phyloP scores from a whole-genome alignment of 2,888 invertebrate species.

The Drosophila tripunctata region DNA sequence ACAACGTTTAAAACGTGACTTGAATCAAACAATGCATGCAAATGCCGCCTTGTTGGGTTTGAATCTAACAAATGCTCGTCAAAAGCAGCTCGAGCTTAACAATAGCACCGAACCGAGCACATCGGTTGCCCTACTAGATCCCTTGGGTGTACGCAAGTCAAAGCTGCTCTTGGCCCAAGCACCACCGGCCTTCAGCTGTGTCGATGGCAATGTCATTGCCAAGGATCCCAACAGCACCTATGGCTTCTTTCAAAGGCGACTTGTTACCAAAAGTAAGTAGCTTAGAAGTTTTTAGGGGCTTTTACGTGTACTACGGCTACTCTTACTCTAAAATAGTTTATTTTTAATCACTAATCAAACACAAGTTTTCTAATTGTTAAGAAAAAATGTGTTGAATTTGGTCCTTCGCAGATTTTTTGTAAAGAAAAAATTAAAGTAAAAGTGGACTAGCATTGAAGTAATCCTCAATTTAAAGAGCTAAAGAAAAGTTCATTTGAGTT shows the following conservation, averaged over 20 bases:
- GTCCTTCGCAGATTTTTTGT: too few species aligned
- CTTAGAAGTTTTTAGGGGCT: too few species aligned
- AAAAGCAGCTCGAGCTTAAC: constrained; percentile 39
- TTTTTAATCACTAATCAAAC: too few species aligned
- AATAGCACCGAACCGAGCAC: constrained; percentile 20
- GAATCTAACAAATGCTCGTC: constrained; percentile 65
- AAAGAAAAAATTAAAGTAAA: too few species aligned
- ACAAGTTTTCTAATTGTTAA: too few species aligned
- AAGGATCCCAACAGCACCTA: constrained; percentile 88
- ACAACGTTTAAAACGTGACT: constrained; percentile 63
- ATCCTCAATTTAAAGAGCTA: too few species aligned
- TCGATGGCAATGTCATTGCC: constrained; percentile 87
- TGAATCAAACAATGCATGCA: constrained; percentile 65
- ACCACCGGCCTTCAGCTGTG: constrained; percentile 84
- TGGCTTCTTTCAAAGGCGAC: constrained; percentile 88
- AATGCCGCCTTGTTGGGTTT: constrained; percentile 78
- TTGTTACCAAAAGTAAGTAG: constrained; percentile 90
- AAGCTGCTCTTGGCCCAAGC: constrained; percentile 3
- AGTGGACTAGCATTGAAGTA: too few species aligned
- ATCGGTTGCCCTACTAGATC: constrained; percentile 62
- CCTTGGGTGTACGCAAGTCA: constrained; percentile 52
- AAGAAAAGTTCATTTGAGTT: too few species aligned
- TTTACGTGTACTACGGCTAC: too few species aligned
- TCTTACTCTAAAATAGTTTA: too few species aligned
- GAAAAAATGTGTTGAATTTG: too few species aligned